A percentile compares a stretch with the other conserved stretches of the same genome.
phyloP scores from a whole-genome alignment of 2,797 vertebrate species.

The Dryobates pubescens region DNA sequence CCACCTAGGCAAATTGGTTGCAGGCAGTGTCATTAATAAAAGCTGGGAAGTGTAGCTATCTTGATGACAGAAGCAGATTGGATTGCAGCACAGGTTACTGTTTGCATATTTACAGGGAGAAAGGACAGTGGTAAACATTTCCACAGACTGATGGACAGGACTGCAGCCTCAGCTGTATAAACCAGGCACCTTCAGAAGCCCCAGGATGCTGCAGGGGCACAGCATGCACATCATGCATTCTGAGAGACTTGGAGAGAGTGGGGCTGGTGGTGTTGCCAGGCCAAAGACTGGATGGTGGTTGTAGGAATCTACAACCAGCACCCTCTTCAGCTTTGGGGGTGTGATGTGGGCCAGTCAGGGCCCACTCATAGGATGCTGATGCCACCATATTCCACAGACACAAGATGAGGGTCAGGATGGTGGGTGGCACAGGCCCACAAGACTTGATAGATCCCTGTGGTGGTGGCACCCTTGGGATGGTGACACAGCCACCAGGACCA shows the following conservation, averaged over 20 bases:
- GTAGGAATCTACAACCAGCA: background rate
- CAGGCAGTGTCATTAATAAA: background rate
- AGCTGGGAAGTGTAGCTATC: background rate
- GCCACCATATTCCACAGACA: accelerated
- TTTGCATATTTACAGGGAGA: background rate
- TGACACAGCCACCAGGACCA: background rate
- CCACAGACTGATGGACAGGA: background rate
- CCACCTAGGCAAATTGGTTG: accelerated
- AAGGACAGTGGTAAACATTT: background rate
- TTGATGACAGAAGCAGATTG: background rate
- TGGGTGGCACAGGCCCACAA: accelerated
- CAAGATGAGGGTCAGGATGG: accelerated
- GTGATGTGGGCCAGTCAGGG: background rate
- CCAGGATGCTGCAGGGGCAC: background rate
- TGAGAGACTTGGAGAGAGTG: background rate
- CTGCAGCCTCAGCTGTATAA: background rate
- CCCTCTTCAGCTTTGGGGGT: background rate
- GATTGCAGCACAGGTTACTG: background rate
- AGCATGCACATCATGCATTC: background rate
- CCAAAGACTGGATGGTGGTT: background rate
- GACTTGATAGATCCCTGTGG: too few relatives aligned
- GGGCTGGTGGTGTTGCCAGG: accelerated
- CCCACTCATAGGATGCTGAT: background rate
- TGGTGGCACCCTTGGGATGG: accelerated
- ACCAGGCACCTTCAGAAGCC: background rate